Evolutionary conservation across 2,888 invertebrate genomes (phyloP).

Genomic region (Cepaea hortensis): DNA sequence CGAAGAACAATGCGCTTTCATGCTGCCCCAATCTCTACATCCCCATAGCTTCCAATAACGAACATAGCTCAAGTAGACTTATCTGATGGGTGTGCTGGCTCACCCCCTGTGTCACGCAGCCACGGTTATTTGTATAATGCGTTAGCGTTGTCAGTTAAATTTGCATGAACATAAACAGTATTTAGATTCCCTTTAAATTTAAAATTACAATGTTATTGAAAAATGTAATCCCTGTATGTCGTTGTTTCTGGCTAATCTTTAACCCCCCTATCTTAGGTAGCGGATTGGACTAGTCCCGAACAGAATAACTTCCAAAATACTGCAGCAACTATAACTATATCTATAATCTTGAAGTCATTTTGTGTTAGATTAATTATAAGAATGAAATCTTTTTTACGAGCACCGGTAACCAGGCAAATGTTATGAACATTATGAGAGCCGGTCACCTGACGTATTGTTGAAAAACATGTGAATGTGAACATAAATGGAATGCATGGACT

Average conservation of each 20-base stretch:
- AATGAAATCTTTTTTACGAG: too few species aligned
- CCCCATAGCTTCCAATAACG: slow-evolving; percentile 16
- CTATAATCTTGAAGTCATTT: not conserved
- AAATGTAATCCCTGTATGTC: not conserved
- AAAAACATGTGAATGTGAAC: not conserved
- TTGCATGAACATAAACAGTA: not conserved
- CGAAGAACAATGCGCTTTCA: not conserved
- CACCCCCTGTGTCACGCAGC: not conserved
- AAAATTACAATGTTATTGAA: not conserved
- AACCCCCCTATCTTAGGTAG: not conserved
- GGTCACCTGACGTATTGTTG: too few species aligned
- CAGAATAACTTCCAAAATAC: not conserved
- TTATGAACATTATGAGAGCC: too few species aligned
- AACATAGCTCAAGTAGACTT: slow-evolving; percentile 16
- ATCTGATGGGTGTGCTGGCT: slow-evolving; percentile 4
- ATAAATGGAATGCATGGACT: not conserved
- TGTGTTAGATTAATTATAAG: too few species aligned
- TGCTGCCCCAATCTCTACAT: not conserved
- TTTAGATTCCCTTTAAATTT: too few species aligned
- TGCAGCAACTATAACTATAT: not conserved
- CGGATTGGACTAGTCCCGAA: slow-evolving; percentile 13
- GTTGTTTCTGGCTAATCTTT: not conserved
- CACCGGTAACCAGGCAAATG: too few species aligned
- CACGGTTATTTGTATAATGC: not conserved
- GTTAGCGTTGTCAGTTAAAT: not conserved